Evolutionary conservation across 1,140 invertebrate genomes (phyloP), one percentile per base, ranked within the genome.

Genomic region (Leptinotarsa lineolata): DNA sequence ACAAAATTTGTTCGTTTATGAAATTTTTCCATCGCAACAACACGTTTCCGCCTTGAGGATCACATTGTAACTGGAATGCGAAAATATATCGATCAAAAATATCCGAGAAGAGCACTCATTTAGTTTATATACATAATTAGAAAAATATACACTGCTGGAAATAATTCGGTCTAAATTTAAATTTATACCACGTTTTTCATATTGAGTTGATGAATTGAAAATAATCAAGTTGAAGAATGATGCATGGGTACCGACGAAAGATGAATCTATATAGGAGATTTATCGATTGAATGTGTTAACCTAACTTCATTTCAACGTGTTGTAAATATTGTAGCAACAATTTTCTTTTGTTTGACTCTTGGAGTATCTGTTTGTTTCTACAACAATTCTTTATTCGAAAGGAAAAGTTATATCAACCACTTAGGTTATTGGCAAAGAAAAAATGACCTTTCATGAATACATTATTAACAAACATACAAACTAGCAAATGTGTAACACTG

Each of bases 81-180:
- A 66, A 39, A 66, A 46, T 39, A 66, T 66, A 66, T 44, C 39
- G 30, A 66, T 18, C n/a, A 21, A 22, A 64, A 64, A 22, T 64
- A 64, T 64, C 22, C 61, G 39, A 44, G 64, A 66, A 54, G 48
- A 54, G 48, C 48, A 54, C 48, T 16, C 48, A 12, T 66, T 18
- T 18, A 39, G 64, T 66, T 66, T 66, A 66, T 46, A 20, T 66
- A 30, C 22, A 20, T 24, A 39, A 21, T 39, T 39, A 44, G 39
- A 66, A 39, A 66, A 66, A 66, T 39, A 66, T 66, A 66, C 30
- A 64, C 64, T 39, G 18, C 30, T 24, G 12, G 64, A 66, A 66
- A 66, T 66, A 63, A 39, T 66, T 44, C n/a, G 15, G 39, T 69
- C 46, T 69, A 69, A 69, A 59, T 69, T 69, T 69, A 69, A 54